Evolutionary conservation across 2,113 vertebrate genomes (phyloP).

Genomic region (Smithornis capensis): DNA sequence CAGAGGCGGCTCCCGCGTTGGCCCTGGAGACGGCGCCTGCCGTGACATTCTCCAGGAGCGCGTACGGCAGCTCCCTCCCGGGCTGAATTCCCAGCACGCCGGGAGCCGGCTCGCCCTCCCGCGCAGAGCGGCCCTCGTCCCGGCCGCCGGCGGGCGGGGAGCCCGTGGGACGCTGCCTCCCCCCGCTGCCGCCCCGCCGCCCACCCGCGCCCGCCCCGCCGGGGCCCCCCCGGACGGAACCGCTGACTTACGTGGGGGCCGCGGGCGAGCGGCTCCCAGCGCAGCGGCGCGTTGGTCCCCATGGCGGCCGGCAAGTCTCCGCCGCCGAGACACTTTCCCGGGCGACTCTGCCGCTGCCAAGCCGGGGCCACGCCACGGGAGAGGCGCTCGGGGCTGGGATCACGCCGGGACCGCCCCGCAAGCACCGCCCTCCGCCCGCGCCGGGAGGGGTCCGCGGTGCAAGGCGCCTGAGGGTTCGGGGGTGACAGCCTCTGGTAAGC

Average conservation of each 20-base stretch:
- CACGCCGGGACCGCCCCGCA: not conserved
- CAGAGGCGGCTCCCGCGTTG: not conserved
- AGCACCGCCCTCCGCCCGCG: not conserved
- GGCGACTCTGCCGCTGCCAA: not conserved
- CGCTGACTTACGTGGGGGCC: not conserved
- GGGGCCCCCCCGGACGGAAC: too few species aligned
- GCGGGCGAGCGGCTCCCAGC: not conserved
- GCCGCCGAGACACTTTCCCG: not conserved
- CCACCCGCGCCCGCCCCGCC: too few species aligned
- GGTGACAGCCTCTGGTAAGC: fast-evolving
- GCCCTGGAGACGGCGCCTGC: not conserved
- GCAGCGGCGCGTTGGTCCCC: not conserved
- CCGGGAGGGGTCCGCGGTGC: not conserved
- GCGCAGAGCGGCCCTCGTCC: not conserved
- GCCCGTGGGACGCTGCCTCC: not conserved
- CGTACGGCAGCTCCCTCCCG: not conserved
- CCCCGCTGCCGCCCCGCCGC: not conserved
- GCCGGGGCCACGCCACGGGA: not conserved
- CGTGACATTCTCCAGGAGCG: not conserved
- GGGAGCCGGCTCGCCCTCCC: not conserved
- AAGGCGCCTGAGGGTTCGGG: fast-evolving
- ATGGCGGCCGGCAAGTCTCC: not conserved
- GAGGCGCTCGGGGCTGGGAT: not conserved
- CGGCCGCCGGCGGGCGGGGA: not conserved
- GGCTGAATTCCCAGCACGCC: not conserved